Conservation (phyloP, 2,797 vertebrate species). For the Graptemys geographica region DNA sequence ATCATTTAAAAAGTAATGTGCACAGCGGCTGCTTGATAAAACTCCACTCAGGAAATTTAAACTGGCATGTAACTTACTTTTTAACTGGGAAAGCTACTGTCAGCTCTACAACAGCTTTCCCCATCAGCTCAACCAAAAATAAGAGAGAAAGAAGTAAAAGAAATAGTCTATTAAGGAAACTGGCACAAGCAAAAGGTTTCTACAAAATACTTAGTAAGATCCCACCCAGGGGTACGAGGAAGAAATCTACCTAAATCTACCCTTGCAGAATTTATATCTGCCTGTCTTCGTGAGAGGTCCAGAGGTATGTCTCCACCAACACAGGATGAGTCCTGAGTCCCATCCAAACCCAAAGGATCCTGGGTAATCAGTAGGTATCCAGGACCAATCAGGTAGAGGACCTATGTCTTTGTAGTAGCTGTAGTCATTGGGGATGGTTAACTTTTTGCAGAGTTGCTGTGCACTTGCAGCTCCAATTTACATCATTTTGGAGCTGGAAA, state of each 20-base stretch:
- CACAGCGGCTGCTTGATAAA: not conserved
- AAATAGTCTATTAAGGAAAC: not conserved
- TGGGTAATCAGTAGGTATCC: not conserved
- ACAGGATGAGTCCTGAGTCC: not conserved
- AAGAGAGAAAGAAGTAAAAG: not conserved
- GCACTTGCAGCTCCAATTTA: not conserved
- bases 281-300: not conserved
- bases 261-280: not conserved
- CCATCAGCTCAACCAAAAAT: not conserved
- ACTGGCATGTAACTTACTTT: not conserved
- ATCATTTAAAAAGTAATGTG: not conserved
- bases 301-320: not conserved
- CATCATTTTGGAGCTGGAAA: not conserved
- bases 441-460: not conserved
- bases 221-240: not conserved
- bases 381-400: not conserved
- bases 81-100: constrained; percentile 10
- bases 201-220: not conserved
- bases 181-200: not conserved
- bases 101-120: not conserved
- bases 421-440: not conserved
- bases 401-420: not conserved
- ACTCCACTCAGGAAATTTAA: not conserved
- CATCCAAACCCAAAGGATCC: not conserved
- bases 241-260: not conserved